phyloP scores from a whole-genome alignment of 2,797 vertebrate species.

The Antennarius maculatus region DNA sequence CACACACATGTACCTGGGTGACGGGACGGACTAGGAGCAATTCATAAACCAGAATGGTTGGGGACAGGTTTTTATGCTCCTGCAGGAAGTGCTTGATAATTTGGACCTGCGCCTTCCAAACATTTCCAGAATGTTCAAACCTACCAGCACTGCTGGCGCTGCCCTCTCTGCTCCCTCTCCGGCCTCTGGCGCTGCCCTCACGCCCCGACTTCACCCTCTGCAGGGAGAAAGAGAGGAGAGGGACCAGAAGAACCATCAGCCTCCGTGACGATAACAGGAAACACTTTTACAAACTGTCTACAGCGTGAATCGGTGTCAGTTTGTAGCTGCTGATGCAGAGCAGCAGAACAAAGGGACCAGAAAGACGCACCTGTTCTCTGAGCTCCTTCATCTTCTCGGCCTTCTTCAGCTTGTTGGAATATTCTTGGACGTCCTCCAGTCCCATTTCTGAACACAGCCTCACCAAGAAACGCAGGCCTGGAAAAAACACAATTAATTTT shows the following conservation, averaged over 20 bases:
- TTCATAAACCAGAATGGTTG: too few relatives aligned
- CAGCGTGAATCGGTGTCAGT: too few relatives aligned
- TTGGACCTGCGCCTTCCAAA: too few relatives aligned
- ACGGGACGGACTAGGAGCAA: too few relatives aligned
- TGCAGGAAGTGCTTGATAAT: too few relatives aligned
- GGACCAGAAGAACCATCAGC: neutral
- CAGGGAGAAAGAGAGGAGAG: neutral
- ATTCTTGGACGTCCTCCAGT: conserved; percentile 94
- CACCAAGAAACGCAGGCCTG: conserved; percentile 94
- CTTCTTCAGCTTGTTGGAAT: conserved; percentile 93
- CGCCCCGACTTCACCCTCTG: conserved; percentile 87
- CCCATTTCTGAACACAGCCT: conserved; percentile 94
- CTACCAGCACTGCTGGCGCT: conserved; percentile 86
- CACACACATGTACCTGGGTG: too few relatives aligned
- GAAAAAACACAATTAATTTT: conserved; percentile 11
- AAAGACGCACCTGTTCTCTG: conserved; percentile 87
- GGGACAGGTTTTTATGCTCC: neutral
- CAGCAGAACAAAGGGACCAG: too few relatives aligned
- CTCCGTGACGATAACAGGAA: neutral
- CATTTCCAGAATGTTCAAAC: conserved; percentile 49
- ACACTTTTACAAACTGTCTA: neutral
- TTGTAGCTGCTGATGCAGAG: too few relatives aligned
- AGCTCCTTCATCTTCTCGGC: conserved; percentile 95
- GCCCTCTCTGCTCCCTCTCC: conserved; percentile 88
- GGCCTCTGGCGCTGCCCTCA: conserved; percentile 86